Evolutionary conservation across 2,888 invertebrate genomes (phyloP), one percentile per base, ranked within the genome.

Genomic region (Stenotaenia linearis): DNA sequence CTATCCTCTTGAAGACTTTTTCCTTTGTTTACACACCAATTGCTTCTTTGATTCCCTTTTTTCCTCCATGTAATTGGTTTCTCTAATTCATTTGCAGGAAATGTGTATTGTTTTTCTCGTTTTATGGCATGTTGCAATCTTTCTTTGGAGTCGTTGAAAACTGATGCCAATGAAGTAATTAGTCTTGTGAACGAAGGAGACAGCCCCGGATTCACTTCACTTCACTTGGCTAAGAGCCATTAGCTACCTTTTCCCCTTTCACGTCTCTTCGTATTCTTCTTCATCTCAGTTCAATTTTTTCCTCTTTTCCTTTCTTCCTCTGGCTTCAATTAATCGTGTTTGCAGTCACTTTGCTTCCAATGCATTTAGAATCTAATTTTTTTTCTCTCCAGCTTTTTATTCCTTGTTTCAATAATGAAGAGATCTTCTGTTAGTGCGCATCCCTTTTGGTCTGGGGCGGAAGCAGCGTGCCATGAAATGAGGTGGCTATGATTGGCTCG

Each of bases 51-150:
- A 61, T 61, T 61, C 25, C 21, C 15, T 28, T 61, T 61, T 45
- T 61, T 61, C 25, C 10, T 9, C 10, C 15, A 1, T 61, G 61
- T 61, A 61, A 61, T 61, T 61, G 61, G 25, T 61, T 61, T 61
- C 61, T 61, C 61, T 61, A 61, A 61, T 61, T 61, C 61, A 61
- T 61, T 61, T 61, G 61, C 61, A 61, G 61, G 61, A 61, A 61
- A 61, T 61, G 61, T 61, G 61, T 61, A 61, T 61, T 61, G 61
- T 61, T 61, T 61, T 61, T 61, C 61, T 61, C 21, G 61, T 61
- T 61, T 61, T 61, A 61, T 61, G 23, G 61, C 61, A 61, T 61
- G 61, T 61, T 21, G 56, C 56, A 61, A 61, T 61, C 61, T 61
- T 25, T 61, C 61, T 61, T 28, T 15, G 28, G 61, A 61, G 25